A percentile compares a stretch with the other conserved stretches of the same genome.
These are phyloP conservation scores for Leucosticte australis DNA, from an alignment of 2,113 vertebrate genomes.

Conservation along the genomic window DNA sequence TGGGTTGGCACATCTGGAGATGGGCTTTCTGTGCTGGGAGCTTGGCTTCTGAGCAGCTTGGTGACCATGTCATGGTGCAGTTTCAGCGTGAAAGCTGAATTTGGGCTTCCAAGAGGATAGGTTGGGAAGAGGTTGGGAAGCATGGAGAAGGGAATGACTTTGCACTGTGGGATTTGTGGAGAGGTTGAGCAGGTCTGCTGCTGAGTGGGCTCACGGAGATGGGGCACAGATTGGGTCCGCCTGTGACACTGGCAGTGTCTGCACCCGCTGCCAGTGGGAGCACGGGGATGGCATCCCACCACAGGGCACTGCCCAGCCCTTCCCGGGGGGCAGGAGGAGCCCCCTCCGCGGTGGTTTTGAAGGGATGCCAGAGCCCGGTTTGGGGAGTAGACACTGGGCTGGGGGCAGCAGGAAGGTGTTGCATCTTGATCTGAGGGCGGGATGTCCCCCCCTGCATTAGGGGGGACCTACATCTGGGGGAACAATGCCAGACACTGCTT, in stretches of 20 bases:
- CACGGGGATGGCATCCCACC: rapidly evolving
- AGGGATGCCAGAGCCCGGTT: background rate
- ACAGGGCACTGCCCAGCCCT: background rate
- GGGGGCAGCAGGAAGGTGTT: background rate
- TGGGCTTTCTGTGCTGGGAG: no score
- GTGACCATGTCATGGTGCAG: rapidly evolving
- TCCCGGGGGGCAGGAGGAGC: background rate
- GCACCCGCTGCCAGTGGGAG: rapidly evolving
- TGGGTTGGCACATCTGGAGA: background rate
- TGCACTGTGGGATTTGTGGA: background rate
- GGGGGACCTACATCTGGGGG: rapidly evolving
- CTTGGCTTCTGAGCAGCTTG: background rate
- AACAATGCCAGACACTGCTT: background rate
- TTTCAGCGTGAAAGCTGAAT: rapidly evolving
- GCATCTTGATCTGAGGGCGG: background rate
- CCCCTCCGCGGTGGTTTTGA: rapidly evolving
- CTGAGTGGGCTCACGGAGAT: rapidly evolving
- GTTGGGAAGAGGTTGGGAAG: rapidly evolving
- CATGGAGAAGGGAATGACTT: background rate
- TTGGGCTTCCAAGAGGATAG: background rate
- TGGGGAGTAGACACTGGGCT: rapidly evolving
- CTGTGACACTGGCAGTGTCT: rapidly evolving
- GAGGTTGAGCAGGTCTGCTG: background rate
- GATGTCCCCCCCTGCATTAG: background rate
- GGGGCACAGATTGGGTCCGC: background rate